Conservation (phyloP, 2,113 vertebrate genomes). For the Daboia siamensis region DNA sequence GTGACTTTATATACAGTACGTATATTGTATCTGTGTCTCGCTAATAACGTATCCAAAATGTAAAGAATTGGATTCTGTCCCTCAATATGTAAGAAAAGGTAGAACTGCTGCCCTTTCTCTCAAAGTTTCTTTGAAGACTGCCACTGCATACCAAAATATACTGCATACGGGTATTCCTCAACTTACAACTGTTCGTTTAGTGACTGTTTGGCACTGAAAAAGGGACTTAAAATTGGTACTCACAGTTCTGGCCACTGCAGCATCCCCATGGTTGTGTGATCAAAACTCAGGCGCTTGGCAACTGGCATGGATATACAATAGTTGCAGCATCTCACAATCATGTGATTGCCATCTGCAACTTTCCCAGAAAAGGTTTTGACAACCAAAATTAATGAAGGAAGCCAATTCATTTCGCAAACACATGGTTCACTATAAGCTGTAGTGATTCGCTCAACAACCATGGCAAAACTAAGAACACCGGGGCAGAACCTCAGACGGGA, state of each 20-base stretch:
- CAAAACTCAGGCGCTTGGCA: too few relatives aligned
- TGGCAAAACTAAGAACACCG: background rate
- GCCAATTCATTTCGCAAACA: background rate
- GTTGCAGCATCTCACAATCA: too few relatives aligned
- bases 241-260: too few relatives aligned
- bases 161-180: background rate
- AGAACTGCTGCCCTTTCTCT: background rate
- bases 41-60: background rate
- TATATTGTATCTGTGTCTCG: background rate
- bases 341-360: too few relatives aligned
- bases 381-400: too few relatives aligned
- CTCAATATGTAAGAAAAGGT: background rate
- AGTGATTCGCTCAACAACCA: background rate
- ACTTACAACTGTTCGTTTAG: too few relatives aligned
- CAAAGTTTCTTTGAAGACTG: background rate
- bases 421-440: background rate
- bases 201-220: too few relatives aligned
- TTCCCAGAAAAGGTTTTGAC: too few relatives aligned
- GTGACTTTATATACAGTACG: background rate
- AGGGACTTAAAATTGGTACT: too few relatives aligned
- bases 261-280: too few relatives aligned
- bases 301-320: too few relatives aligned
- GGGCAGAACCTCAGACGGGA: background rate
- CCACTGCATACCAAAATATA: too few relatives aligned
- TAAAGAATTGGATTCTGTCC: background rate